These are phyloP conservation scores for Drosophila saltans DNA, from an alignment of 1,140 invertebrate genomes.

Conservation along the genomic window DNA sequence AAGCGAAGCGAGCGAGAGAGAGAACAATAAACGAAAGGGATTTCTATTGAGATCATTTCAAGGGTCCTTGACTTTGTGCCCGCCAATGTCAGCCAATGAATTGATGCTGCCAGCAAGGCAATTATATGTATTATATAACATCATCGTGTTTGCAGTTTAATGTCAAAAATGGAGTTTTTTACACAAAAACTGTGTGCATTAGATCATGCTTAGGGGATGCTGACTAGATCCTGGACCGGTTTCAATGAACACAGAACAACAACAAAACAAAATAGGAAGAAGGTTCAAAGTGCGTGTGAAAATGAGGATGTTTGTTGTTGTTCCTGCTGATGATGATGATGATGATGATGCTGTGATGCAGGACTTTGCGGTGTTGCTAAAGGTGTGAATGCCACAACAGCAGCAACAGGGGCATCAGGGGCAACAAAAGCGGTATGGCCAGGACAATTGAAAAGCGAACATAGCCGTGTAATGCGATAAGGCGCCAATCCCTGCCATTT, in stretches of 20 bases:
- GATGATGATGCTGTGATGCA: constrained; percentile 50
- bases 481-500: constrained; percentile 53
- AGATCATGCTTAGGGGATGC: constrained; percentile 68
- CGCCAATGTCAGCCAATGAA: constrained; percentile 55
- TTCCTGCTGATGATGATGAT: not conserved
- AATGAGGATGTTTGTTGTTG: constrained; percentile 61
- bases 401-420: not conserved
- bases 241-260: not conserved
- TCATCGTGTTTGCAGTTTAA: constrained; percentile 70
- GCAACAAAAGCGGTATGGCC: constrained; percentile 1
- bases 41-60: constrained; percentile 71
- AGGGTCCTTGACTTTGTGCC: constrained; percentile 77
- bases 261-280: not conserved
- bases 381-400: constrained; percentile 67
- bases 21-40: constrained; percentile 47
- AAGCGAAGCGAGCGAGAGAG: constrained; percentile 64
- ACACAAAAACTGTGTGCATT: constrained; percentile 64
- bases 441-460: constrained; percentile 16
- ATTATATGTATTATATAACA: constrained; percentile 78
- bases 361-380: constrained; percentile 62
- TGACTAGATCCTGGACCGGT: constrained; percentile 30
- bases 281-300: constrained; percentile 82
- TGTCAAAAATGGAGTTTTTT: constrained; percentile 79
- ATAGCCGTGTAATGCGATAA: constrained; percentile 69
- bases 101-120: constrained; percentile 68